phyloP scores from a whole-genome alignment of 2,888 invertebrate genomes.

The Scaptomyza cyrtandrae region DNA sequence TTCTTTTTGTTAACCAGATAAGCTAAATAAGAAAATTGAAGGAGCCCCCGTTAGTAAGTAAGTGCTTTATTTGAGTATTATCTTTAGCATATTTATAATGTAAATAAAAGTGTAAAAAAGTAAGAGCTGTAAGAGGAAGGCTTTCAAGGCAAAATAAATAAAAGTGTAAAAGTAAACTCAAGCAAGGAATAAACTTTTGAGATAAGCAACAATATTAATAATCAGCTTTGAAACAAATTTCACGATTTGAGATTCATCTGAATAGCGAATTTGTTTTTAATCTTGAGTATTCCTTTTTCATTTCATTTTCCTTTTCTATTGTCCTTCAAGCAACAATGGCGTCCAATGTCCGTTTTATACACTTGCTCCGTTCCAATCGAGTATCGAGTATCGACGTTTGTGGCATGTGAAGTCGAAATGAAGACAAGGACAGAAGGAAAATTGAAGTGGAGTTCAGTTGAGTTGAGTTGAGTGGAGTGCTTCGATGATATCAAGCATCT shows the following conservation, averaged over 20 bases:
- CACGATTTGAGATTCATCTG: conserved; percentile 1
- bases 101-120: background rate
- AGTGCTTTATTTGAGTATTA: background rate
- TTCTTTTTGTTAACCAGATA: too few species aligned
- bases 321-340: conserved; percentile 43
- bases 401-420: background rate
- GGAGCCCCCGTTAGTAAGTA: too few species aligned
- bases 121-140: background rate
- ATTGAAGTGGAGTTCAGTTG: conserved; percentile 2
- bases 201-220: background rate
- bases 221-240: background rate
- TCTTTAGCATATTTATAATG: background rate
- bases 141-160: too few species aligned
- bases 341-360: conserved; percentile 13
- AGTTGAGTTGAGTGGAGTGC: conserved; percentile 5
- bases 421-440: background rate
- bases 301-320: background rate
- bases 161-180: background rate
- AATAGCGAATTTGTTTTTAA: conserved; percentile 29
- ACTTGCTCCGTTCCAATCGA: conserved; percentile 9
- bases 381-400: conserved; percentile 13
- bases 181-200: background rate
- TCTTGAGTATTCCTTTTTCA: conserved; percentile 5
- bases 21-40: too few species aligned
- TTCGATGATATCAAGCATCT: conserved; percentile 46